Base-by-base conservation (phyloP, 2,888 invertebrate genomes). In the Parnassius smintheus region DNA sequence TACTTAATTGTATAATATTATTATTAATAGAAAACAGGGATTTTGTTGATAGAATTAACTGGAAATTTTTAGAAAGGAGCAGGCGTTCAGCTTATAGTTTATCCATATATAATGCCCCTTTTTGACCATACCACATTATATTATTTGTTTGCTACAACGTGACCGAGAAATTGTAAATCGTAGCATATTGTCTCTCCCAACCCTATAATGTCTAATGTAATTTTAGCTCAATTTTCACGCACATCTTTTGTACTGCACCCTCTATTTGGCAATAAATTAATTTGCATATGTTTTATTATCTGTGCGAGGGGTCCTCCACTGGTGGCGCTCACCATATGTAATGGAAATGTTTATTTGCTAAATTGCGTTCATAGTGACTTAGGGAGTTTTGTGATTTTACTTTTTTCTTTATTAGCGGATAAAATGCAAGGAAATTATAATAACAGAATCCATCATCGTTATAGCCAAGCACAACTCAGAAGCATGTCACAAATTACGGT, bases 201-300 rank as follows among this genome's bases (percentile, higher is more conserved):
- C 56, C 56, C 58, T 44, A n/a, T n/a, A 46, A n/a, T 44, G 49
- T 58, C 25, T 52, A 48, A 49, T 72, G 72, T 72, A 76, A 78
- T 76, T 76, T 82, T 77, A 81, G 81, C 76, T 77, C 80, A 68
- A 71, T 73, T 77, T 78, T 80, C 77, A 75, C 80, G 74, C 73
- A 65, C 59, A 52, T 48, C 62, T 62, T 72, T 72, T 69, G 66
- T 70, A 63, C 61, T 58, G 68, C 72, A 74, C 76, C 78, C 82
- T 75, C 76, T 73, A 70, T 75, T 76, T 73, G 74, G 71, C 72
- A 68, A 75, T 72, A 73, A 73, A 79, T 78, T 81, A 78, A 87
- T 88, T 87, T 88, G 83, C 87, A 88, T 88, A 85, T 77, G 80
- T 77, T 85, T 85, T 77, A 78, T 78, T 59, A 73, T 67, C 62